A percentile compares a stretch with the other conserved stretches of the same genome.
These are phyloP conservation scores for Dolichomitus sp. DNA, from an alignment of 2,888 invertebrate species.

Conservation along the genomic window DNA sequence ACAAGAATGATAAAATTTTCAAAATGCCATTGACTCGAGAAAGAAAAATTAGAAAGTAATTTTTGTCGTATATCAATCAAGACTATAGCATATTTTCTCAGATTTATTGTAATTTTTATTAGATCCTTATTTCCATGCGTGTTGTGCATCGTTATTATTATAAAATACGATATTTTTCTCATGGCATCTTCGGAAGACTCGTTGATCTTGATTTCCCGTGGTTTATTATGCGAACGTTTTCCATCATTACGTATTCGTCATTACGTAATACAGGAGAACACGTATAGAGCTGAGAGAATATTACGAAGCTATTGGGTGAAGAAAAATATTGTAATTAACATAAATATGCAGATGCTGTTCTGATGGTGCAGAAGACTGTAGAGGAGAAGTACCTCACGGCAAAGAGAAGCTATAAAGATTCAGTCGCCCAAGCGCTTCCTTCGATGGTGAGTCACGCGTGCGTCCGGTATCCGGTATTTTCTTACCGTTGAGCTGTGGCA, in stretches of 20 bases:
- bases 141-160: background rate
- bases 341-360: constrained; percentile 36
- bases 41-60: too few relatives aligned
- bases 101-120: too few relatives aligned
- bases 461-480: constrained; percentile 64
- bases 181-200: background rate
- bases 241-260: constrained; percentile 6
- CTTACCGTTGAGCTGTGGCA: constrained; percentile 37
- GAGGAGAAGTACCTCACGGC: constrained; percentile 4
- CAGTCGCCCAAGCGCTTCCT: constrained; percentile 60
- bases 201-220: constrained; percentile 50
- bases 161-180: background rate
- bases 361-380: background rate
- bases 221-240: constrained; percentile 22
- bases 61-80: background rate
- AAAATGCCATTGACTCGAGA: too few relatives aligned
- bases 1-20: too few relatives aligned
- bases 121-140: too few relatives aligned
- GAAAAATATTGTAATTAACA: constrained; percentile 1
- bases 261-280: constrained; percentile 3
- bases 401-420: constrained; percentile 52
- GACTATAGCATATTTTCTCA: background rate
- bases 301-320: background rate
- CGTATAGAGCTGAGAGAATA: constrained; percentile 9
- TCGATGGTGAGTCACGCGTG: constrained; percentile 66